Base-by-base conservation (phyloP, 1,140 invertebrate genomes). In the Apis florea region DNA sequence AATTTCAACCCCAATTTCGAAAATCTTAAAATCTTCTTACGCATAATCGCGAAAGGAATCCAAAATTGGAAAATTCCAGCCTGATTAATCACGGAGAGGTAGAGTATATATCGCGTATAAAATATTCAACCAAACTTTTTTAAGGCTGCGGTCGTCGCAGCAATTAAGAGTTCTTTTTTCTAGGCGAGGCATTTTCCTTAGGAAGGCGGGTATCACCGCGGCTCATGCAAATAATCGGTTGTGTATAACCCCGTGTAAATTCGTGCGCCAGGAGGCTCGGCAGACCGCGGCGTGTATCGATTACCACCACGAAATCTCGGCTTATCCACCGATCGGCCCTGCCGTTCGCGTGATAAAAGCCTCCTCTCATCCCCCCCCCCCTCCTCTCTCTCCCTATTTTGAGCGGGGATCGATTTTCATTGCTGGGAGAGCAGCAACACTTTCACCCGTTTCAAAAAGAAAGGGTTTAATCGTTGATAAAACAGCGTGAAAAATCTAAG, bases 361-460 rank as follows among this genome's bases (percentile, higher is more conserved):
- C 53, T 56, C 26, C 54, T 24, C 54, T 24, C 54, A 6, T 21
- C 54, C 31, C 4, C 31, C 0, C 4, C 31, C 31, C 31, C 31
- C 31, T 40, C 5, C 31, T 0, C 19, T 56, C 54, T 67, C 54
- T 59, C 61, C 75, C 72, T 75, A 61, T 59, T 74, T 75, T 26
- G 64, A 72, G 84, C 72, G 63, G 31, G 64, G 81, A 83, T 85
- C 81, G 82, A 85, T 83, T 82, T 74, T 82, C 61, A n/a, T n/a
- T n/a, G 74, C 68, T 58, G 56, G 61, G 31, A 40, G n/a, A n/a
- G n/a, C n/a, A n/a, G 77, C 77, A 85, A 83, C 85, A 85, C 84
- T 83, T 87, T 85, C 85, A 81, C 85, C 69, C 68, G 31, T 53
- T 40, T 40, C 0, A 40, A 40, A 5, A 40, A 5, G 31, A 40